Base-by-base conservation (phyloP, 2,113 vertebrate species). In the Nothocercus julius region DNA sequence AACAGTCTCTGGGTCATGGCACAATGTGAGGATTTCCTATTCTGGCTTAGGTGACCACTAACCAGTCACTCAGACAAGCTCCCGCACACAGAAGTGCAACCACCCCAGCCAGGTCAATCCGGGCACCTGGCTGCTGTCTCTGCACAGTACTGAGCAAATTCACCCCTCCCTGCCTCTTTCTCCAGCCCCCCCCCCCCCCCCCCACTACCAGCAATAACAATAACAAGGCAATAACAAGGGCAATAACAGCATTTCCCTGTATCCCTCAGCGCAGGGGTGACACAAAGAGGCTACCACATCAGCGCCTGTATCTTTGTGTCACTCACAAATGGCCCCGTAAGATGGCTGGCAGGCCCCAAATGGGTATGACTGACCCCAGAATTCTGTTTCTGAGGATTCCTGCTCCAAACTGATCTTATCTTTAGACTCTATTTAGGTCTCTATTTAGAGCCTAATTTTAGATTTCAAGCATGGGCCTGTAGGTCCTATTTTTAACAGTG, bases 371-470 rank as follows among this genome's bases (percentile, higher is more conserved):
- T 95, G 68, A 79, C n/a, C 2, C 0, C 38, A 75, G 66, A 86
- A 72, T 68, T 78, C 38, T n/a, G 12, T 72, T 94, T 84, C 56
- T 64, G 84, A 90, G 38, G 21, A 56, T 64, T 95, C 19, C 56
- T 75, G 2, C 17, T 68, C 61, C 66, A 69, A 82, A 20, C 8
- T 56, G 7, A 5, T 84, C 25, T 92, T 80, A 73, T 45, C 72
- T 93, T 92, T 53, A 84, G 83, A 38, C 6, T 86, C 32, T 88
- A 5, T 54, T 88, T 74, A 87, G 49, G 90, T 58, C 17, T 58
- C 42, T n/a, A 45, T 54, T 88, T 74, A 90, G 59, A 87, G 24
- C 18, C 74, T 64, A 89, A 66, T 13, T 89, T 73, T 85, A 75
- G 38, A 64, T 83, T 83, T 88, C 75, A 82, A 83, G 61, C 12